Base-by-base conservation (phyloP, 1,140 invertebrate species). In the Dinothrombium tinctorium region DNA sequence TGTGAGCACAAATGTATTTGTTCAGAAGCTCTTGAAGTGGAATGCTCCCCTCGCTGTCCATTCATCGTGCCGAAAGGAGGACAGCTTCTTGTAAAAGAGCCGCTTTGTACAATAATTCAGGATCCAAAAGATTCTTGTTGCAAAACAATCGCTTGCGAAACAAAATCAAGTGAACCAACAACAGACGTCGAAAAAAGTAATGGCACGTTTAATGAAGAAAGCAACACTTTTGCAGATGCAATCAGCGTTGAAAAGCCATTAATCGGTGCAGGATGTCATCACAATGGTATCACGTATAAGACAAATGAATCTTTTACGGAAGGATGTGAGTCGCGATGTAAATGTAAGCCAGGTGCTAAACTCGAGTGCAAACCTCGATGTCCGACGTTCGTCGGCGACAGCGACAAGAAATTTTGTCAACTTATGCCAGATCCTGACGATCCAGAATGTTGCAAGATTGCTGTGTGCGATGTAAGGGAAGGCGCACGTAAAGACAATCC, bases 1-100 rank as follows among this genome's bases (percentile, higher is more conserved):
- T 87, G 81, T 53, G 65, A 73, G 19, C 67, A 69, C 48, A 67
- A 71, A n/a, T 87, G 81, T 50, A 59, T 68, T 33, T 86, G 81
- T 50, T 70, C 73, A 47, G 65, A 65, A 23, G 71, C 65, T 29
- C 77, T 78, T 22, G 58, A 69, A 46, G 57, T 76, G 1, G 67
- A 68, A 5, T 83, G 78, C 49, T 69, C 72, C 50, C 68, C 73
- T 14, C 69, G 76, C 64, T 66, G 54, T 42, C 47, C 49, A 22
- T 31, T 50, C 57, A 36, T 20, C 6, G 29, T 11, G 6, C 9
- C 15, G 12, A 23, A 42, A 25, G 21, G 12, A 19, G 11, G 32
- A 21, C 15, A 42, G 20, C 12, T 32, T 19, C n/a, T 28, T 22
- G 23, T 26, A 26, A 3, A 12, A 31, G 31, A 45, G 20, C 38